Base-by-base conservation (phyloP, 1,140 invertebrate genomes). In the Caerostris extrusa region DNA sequence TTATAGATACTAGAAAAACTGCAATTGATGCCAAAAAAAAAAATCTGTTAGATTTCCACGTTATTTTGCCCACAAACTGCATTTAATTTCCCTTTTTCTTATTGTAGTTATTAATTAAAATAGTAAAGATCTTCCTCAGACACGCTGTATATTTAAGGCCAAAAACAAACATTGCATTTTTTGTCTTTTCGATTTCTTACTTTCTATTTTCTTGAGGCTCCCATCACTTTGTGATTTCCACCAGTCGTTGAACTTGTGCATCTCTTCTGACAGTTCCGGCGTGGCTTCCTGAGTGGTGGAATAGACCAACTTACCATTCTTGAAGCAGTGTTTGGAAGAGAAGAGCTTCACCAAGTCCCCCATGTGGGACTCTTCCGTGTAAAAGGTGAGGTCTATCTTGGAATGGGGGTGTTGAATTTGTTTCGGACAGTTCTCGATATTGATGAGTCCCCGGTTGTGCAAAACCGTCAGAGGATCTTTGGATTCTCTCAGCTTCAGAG, bases 301-400 rank as follows among this genome's bases (percentile, higher is more conserved):
- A 17, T 87, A 93, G 3, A 93, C 83, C 12, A 93, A 50, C 8
- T 34, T 61, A 0, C 91, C 82, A n/a, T 93, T 93, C 55, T 64
- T 69, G 19, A 93, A 86, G 8, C 19, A 34, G 14, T 86, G 91
- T 7, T 58, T 93, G 7, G 82, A 85, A 5, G 91, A 86, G 61
- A 93, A 93, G 5, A 87, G 7, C 64, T 93, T 93, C 0, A 86
- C 64, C 17, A 53, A 12, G 3, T 93, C 67, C 10, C 91, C 91
- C 0, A 57, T 19, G 3, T 64, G 60, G 53, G 55, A 12, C 14
- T 93, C 69, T 93, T 86, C 83, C 5, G 61, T 87, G 56, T 86
- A 86, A 53, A 93, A 93, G 7, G 82, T 87, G n/a, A 93, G 3
- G 17, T 93, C 83, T 3, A 93, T 60, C 50, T 93, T 82, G 3